Percentiles rank a stretch among this genome's conserved stretches.
phyloP scores from a whole-genome alignment of 2,113 vertebrate genomes.

The Sinocyclocheilus anshuiensis region DNA sequence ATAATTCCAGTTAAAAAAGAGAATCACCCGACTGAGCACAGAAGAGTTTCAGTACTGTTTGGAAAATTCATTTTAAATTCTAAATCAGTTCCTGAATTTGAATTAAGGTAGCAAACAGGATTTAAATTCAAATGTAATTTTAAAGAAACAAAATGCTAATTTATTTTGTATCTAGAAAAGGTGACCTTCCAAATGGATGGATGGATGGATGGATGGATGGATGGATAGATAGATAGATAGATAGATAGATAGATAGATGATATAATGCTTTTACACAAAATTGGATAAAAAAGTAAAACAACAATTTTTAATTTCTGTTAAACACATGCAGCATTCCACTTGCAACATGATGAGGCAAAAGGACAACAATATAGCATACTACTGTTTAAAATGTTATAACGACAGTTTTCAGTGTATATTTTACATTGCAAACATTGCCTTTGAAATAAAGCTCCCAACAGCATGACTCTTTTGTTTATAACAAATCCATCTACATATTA shows the following conservation, averaged over 20 bases:
- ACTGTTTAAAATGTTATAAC: not conserved
- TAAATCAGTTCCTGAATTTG: not conserved
- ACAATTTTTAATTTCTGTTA: too few species aligned
- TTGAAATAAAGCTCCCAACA: not conserved
- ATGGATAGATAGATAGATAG: not conserved
- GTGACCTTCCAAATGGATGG: too few species aligned
- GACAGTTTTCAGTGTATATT: too few species aligned
- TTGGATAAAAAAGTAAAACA: too few species aligned
- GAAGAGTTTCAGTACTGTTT: not conserved
- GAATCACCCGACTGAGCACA: not conserved
- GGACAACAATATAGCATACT: not conserved
- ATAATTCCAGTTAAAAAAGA: not conserved
- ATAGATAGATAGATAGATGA: too few species aligned
- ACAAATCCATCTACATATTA: not conserved
- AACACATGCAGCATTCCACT: not conserved
- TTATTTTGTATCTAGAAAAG: not conserved
- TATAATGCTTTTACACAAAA: too few species aligned
- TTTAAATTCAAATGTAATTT: not conserved
- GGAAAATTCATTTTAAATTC: not conserved
- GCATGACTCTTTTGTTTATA: not conserved
- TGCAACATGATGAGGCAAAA: not conserved
- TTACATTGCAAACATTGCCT: not conserved
- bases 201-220: not conserved
- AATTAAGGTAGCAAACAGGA: not conserved
- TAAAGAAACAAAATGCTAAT: not conserved